Evolutionary conservation across 2,797 vertebrate genomes (phyloP).

Genomic region (Halcyon leucocephala): DNA sequence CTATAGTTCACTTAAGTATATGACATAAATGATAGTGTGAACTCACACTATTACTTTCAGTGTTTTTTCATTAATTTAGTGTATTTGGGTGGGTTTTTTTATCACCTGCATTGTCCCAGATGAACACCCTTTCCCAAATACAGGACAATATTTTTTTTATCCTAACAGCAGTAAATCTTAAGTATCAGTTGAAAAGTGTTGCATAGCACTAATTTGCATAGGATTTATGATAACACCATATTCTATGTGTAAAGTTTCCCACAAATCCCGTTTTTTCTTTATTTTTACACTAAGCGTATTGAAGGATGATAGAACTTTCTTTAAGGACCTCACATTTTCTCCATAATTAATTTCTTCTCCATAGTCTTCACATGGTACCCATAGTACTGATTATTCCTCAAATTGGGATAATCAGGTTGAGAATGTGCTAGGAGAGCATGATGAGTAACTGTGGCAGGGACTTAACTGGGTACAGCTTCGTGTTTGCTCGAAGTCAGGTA

Average conservation of each 20-base stretch:
- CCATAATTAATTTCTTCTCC: background rate
- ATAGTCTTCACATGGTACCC: background rate
- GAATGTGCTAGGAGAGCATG: accelerated
- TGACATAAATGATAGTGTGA: background rate
- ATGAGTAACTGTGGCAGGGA: too few relatives aligned
- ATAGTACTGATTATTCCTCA: accelerated
- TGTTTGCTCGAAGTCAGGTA: accelerated
- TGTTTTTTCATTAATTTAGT: accelerated
- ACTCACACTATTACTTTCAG: background rate
- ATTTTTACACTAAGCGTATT: background rate
- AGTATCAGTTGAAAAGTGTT: background rate
- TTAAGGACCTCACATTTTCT: background rate
- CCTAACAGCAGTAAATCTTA: background rate
- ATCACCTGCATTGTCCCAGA: background rate
- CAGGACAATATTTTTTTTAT: background rate
- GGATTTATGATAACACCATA: accelerated
- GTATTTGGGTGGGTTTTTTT: accelerated
- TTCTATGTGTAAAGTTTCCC: background rate
- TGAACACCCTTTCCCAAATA: background rate
- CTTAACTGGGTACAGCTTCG: background rate
- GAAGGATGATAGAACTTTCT: background rate
- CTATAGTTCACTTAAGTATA: background rate
- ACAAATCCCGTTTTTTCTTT: background rate
- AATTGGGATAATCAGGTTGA: background rate
- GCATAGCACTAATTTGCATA: background rate